Conservation (phyloP, 2,113 vertebrate genomes). For the Cyrtonyx montezumae region DNA sequence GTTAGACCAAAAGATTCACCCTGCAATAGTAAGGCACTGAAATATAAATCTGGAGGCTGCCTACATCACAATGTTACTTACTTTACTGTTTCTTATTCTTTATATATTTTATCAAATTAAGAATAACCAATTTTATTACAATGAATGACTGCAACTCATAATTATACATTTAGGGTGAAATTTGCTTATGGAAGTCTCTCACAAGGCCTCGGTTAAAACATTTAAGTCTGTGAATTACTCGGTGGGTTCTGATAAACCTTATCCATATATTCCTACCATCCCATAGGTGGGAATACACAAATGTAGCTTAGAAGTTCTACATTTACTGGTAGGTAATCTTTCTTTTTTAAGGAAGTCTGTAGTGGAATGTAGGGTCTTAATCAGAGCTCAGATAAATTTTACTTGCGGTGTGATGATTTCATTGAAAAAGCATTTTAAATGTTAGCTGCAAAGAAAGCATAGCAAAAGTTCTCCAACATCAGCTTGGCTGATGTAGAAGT, state of each 20-base stretch:
- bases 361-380: slow-evolving; percentile 23
- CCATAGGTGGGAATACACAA: neutral
- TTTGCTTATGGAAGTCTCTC: neutral
- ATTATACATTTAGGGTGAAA: neutral
- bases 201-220: neutral
- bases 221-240: neutral
- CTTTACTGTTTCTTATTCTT: neutral
- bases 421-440: slow-evolving; percentile 41
- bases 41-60: neutral
- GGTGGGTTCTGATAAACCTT: neutral
- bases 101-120: neutral
- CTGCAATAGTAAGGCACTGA: neutral
- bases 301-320: neutral
- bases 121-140: neutral
- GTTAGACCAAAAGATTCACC: slow-evolving; percentile 24
- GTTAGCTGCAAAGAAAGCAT: neutral
- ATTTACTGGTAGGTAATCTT: neutral
- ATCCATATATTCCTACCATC: neutral
- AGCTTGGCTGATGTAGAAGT: slow-evolving; percentile 16
- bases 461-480: slow-evolving; percentile 28
- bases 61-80: neutral
- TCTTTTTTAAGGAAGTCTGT: neutral
- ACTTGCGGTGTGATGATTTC: slow-evolving; percentile 17
- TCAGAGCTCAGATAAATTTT: slow-evolving; percentile 45
- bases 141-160: neutral